phyloP scores from a whole-genome alignment of 1,140 invertebrate species.

The Dolichoris vasculosae region DNA sequence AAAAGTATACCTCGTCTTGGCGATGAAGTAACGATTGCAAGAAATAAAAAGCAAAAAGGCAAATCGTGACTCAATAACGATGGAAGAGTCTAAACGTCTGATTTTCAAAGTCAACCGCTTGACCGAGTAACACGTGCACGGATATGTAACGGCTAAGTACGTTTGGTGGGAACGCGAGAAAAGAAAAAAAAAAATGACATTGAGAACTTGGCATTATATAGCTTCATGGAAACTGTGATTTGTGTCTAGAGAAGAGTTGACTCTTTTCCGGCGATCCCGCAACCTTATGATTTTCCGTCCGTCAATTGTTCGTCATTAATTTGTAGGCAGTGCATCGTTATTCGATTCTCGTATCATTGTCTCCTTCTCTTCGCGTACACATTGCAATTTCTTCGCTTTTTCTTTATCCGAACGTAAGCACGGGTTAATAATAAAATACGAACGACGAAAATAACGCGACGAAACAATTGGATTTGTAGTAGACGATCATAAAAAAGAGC shows the following conservation, averaged over 20 bases:
- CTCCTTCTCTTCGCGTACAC: not conserved
- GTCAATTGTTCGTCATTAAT: not conserved
- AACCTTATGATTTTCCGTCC: not conserved
- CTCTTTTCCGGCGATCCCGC: not conserved
- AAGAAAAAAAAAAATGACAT: constrained; percentile 36
- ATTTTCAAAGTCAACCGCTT: constrained; percentile 21
- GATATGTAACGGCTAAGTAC: not conserved
- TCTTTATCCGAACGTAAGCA: too few relatives aligned
- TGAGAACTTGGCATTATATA: not conserved
- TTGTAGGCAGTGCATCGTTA: not conserved
- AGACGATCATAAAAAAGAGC: too few relatives aligned
- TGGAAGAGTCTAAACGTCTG: not conserved
- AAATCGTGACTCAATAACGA: not conserved
- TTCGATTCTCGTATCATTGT: not conserved
- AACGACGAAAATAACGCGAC: too few relatives aligned
- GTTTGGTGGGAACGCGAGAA: not conserved
- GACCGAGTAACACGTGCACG: not conserved
- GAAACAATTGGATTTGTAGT: too few relatives aligned
- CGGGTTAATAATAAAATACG: too few relatives aligned
- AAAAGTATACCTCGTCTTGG: not conserved
- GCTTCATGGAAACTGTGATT: not conserved
- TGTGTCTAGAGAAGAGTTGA: not conserved
- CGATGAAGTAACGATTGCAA: not conserved
- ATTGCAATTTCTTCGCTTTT: not conserved
- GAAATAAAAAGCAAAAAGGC: not conserved